phyloP scores from a whole-genome alignment of 2,888 invertebrate genomes.

The Tridacna crocea region DNA sequence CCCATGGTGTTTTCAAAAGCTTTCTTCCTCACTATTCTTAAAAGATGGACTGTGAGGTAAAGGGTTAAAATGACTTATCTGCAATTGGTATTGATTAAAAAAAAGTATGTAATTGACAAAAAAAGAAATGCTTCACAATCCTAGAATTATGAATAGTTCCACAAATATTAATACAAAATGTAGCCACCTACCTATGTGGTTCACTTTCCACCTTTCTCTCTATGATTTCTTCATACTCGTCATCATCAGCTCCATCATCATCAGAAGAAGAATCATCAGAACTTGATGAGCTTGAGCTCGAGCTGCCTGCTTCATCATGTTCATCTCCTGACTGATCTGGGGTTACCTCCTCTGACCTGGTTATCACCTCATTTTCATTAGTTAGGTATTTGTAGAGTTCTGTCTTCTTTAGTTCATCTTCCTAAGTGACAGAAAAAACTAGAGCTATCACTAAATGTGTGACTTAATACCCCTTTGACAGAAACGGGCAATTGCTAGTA shows the following conservation, averaged over 20 bases:
- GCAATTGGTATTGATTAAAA: no score
- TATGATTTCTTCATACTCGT: background rate
- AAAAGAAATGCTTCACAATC: no score
- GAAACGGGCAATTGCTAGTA: no score
- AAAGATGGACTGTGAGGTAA: no score
- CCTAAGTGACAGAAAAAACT: background rate
- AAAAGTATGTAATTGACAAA: no score
- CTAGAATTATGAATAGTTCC: no score
- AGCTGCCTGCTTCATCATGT: constrained; percentile 10
- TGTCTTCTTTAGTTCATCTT: constrained; percentile 33
- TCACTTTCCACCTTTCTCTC: background rate
- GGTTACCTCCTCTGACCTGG: constrained; percentile 29
- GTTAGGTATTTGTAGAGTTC: constrained; percentile 49
- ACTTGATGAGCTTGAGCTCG: background rate
- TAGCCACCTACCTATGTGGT: background rate
- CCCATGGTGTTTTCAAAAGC: background rate
- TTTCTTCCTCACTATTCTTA: no score
- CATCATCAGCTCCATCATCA: constrained; percentile 15
- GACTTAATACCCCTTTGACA: no score
- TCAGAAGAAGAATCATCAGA: constrained; percentile 13
- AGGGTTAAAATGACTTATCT: no score
- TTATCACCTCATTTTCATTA: constrained; percentile 13
- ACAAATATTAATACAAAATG: no score
- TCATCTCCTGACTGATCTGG: constrained; percentile 46
- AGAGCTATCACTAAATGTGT: no score